These are phyloP conservation scores for Microchrysa polita DNA, from an alignment of 2,888 invertebrate species.

Conservation along the genomic window DNA sequence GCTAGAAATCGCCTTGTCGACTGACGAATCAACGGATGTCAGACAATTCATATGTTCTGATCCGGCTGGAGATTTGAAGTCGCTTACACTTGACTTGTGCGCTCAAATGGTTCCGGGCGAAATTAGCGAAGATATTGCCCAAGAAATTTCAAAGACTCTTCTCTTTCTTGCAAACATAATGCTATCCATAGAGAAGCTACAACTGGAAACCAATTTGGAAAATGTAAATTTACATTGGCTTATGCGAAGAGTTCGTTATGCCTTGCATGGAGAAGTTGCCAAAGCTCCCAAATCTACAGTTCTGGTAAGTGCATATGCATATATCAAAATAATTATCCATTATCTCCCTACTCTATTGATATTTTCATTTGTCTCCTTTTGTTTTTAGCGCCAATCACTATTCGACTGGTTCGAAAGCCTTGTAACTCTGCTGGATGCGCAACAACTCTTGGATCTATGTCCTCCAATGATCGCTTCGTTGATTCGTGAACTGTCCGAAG, in stretches of 20 bases:
- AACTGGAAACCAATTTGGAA: not conserved
- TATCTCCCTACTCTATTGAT: not conserved
- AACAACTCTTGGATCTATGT: slow-evolving; percentile 67
- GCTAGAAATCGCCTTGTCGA: slow-evolving; percentile 56
- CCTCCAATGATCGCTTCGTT: slow-evolving; percentile 68
- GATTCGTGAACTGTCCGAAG: slow-evolving; percentile 80
- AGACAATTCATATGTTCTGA: slow-evolving; percentile 70
- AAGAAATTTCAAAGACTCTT: slow-evolving; percentile 76
- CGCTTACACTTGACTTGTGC: slow-evolving; percentile 77
- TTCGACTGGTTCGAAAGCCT: slow-evolving; percentile 87
- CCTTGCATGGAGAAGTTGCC: slow-evolving; percentile 82
- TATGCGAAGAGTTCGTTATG: slow-evolving; percentile 76
- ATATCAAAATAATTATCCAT: no score
- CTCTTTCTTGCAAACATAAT: slow-evolving; percentile 76
- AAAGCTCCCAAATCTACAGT: slow-evolving; percentile 73
- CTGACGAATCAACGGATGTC: slow-evolving; percentile 57
- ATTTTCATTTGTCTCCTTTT: slow-evolving; percentile 45
- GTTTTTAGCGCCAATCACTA: slow-evolving; percentile 75
- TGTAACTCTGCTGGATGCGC: slow-evolving; percentile 70
- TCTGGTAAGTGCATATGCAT: slow-evolving; percentile 70
- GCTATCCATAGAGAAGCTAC: slow-evolving; percentile 60
- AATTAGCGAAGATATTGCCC: slow-evolving; percentile 77
- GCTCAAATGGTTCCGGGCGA: slow-evolving; percentile 76
- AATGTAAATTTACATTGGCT: slow-evolving; percentile 77
- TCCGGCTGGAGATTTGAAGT: slow-evolving; percentile 71